phyloP scores from a whole-genome alignment of 1,140 invertebrate species.

The Calephelis nemesis region DNA sequence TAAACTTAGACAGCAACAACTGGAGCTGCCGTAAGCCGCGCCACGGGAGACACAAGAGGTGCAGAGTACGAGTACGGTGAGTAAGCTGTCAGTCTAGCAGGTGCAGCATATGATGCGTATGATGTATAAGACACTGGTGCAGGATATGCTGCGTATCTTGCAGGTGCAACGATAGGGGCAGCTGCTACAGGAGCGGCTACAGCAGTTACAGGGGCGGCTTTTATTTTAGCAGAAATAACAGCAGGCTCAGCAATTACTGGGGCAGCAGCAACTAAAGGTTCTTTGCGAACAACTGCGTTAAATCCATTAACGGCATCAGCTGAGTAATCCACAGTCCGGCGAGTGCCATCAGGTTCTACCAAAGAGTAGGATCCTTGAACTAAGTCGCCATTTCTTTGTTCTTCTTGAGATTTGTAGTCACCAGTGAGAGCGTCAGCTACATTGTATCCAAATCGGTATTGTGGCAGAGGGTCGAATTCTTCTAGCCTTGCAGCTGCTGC shows the following conservation, averaged over 20 bases:
- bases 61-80: slow-evolving; percentile 40
- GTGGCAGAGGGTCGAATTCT: slow-evolving; percentile 81
- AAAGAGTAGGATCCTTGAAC: slow-evolving; percentile 83
- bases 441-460: slow-evolving; percentile 84
- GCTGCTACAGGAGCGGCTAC: slow-evolving; percentile 36
- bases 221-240: slow-evolving; percentile 40
- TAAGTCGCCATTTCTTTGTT: slow-evolving; percentile 80
- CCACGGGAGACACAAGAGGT: slow-evolving; percentile 39
- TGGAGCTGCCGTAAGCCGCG: slow-evolving; percentile 42
- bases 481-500: slow-evolving; percentile 60
- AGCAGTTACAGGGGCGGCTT: slow-evolving; percentile 35
- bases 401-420: slow-evolving; percentile 73
- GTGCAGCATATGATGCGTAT: slow-evolving; percentile 44
- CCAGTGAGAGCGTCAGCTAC: slow-evolving; percentile 81
- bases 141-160: slow-evolving; percentile 43
- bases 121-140: slow-evolving; percentile 39
- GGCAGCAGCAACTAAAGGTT: slow-evolving; percentile 57
- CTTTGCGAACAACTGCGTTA: slow-evolving; percentile 76
- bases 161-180: slow-evolving; percentile 39
- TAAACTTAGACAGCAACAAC: slow-evolving; percentile 48
- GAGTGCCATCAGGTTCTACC: slow-evolving; percentile 83
- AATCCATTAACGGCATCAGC: slow-evolving; percentile 79
- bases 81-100: not conserved
- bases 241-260: slow-evolving; percentile 52
- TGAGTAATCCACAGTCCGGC: slow-evolving; percentile 83